These are phyloP conservation scores for Maccullochella peelii DNA, from an alignment of 2,113 vertebrate species.

Conservation along the genomic window DNA sequence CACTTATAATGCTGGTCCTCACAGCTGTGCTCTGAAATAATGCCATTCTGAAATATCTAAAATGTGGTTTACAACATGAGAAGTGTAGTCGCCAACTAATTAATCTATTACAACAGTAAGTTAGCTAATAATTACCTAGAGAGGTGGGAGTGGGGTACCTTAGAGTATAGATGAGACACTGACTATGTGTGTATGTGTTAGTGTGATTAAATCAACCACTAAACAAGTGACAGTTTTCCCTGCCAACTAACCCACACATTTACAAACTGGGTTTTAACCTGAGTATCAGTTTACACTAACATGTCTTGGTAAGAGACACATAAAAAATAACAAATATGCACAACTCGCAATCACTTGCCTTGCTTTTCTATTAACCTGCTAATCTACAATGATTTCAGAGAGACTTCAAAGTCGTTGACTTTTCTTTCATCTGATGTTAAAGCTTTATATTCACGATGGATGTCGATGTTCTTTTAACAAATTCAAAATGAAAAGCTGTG, in stretches of 20 bases:
- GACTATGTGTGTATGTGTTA: too few relatives aligned
- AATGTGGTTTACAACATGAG: too few relatives aligned
- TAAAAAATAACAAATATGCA: too few relatives aligned
- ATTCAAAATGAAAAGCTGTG: slow-evolving; percentile 8
- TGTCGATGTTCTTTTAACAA: neutral
- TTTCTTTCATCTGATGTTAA: neutral
- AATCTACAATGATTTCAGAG: neutral
- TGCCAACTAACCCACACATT: neutral
- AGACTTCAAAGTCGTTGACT: neutral
- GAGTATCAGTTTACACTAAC: neutral
- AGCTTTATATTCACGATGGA: neutral
- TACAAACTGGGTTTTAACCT: neutral
- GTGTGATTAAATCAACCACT: neutral
- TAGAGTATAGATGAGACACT: too few relatives aligned
- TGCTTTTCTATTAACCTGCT: slow-evolving; percentile 7
- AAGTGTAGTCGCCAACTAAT: too few relatives aligned
- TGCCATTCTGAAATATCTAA: neutral
- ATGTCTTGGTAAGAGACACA: neutral
- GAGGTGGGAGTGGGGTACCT: neutral
- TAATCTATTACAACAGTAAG: too few relatives aligned
- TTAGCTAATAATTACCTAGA: too few relatives aligned
- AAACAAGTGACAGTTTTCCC: neutral
- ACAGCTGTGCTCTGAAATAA: neutral
- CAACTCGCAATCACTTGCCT: neutral
- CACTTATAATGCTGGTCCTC: too few relatives aligned